These are phyloP conservation scores for Amblyjoppa fuscipennis DNA, from an alignment of 2,888 invertebrate species.

Conservation along the genomic window DNA sequence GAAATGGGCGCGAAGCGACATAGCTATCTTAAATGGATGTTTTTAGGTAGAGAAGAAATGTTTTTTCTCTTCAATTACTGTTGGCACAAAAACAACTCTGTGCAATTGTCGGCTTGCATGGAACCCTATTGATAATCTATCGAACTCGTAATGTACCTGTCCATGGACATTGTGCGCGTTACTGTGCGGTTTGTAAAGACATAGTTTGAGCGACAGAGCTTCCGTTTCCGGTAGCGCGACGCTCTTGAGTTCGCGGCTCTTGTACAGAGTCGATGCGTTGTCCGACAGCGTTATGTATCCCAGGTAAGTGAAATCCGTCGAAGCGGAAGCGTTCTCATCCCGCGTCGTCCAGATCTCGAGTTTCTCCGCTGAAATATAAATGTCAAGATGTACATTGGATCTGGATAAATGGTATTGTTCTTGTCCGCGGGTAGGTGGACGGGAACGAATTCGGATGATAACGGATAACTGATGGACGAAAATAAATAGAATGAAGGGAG, in stretches of 20 bases:
- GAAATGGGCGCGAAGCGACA: no score
- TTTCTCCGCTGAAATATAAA: conserved; percentile 88
- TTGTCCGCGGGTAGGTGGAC: background rate
- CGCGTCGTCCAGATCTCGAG: conserved; percentile 90
- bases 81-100: no score
- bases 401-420: background rate
- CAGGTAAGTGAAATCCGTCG: conserved; percentile 87
- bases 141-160: conserved; percentile 88
- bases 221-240: conserved; percentile 92
- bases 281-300: conserved; percentile 93
- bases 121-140: background rate
- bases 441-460: background rate
- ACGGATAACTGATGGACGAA: no score
- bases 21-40: no score
- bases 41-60: no score
- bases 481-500: no score
- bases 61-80: no score
- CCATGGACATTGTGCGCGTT: conserved; percentile 93
- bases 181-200: conserved; percentile 93
- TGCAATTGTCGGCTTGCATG: background rate
- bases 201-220: conserved; percentile 92
- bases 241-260: conserved; percentile 93
- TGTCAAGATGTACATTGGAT: background rate
- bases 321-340: conserved; percentile 86
- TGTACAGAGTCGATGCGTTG: conserved; percentile 92